phyloP scores from a whole-genome alignment of 2,113 vertebrate species.

The Brachypteracias leptosomus region DNA sequence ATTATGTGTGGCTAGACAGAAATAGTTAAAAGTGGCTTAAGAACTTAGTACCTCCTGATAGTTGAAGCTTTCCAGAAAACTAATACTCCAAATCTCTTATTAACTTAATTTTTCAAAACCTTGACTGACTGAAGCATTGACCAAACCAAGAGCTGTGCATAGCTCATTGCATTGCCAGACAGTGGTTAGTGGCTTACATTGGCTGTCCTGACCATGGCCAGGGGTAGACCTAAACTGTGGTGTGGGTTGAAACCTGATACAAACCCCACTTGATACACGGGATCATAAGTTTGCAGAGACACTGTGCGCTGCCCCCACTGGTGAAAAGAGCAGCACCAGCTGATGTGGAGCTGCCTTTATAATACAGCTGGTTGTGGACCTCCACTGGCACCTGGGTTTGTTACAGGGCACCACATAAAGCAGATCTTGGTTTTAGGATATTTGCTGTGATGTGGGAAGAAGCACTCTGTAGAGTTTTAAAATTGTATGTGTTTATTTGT shows the following conservation, averaged over 20 bases:
- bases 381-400: neutral
- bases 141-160: neutral
- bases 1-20: neutral
- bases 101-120: neutral
- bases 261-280: neutral
- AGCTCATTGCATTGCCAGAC: neutral
- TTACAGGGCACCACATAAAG: neutral
- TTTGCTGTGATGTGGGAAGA: neutral
- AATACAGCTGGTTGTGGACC: neutral
- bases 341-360: neutral
- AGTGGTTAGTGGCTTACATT: neutral
- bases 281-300: neutral
- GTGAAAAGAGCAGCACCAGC: neutral
- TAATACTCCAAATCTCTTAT: neutral
- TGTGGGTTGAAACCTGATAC: neutral
- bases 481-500: neutral
- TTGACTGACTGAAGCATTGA: neutral
- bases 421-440: neutral
- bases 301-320: neutral
- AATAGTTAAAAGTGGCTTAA: neutral
- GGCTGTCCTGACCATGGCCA: rapidly evolving
- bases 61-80: neutral
- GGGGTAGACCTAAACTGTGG: neutral
- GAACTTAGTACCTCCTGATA: neutral
- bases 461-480: neutral